phyloP scores from a whole-genome alignment of 1,140 invertebrate species.

The Ganaspis sp. region DNA sequence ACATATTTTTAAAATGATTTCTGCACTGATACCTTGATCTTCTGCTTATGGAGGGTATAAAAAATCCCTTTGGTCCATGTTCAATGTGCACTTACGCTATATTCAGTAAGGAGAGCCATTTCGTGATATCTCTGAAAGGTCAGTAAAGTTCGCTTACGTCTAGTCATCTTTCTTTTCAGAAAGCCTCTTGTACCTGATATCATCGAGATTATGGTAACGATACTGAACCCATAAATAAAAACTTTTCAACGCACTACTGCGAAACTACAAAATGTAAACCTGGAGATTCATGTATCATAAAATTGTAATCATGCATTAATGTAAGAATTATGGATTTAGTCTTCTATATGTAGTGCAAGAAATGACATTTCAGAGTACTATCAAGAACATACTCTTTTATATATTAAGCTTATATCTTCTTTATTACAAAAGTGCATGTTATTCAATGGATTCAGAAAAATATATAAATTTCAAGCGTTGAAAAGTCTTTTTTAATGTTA shows the following conservation, averaged over 20 bases:
- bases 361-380: too few relatives aligned
- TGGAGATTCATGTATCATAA: conserved; percentile 12
- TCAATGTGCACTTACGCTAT: conserved; percentile 15
- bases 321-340: neutral
- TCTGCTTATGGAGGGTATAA: conserved; percentile 6
- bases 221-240: conserved; percentile 25
- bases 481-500: too few relatives aligned
- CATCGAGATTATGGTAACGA: conserved; percentile 19
- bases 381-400: too few relatives aligned
- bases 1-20: conserved; percentile 3
- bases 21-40: neutral
- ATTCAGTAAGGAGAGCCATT: conserved; percentile 11
- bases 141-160: conserved; percentile 27
- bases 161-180: conserved; percentile 22
- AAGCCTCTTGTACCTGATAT: conserved; percentile 27
- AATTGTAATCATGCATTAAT: neutral
- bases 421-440: too few relatives aligned
- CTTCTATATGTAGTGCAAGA: too few relatives aligned
- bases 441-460: too few relatives aligned
- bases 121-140: conserved; percentile 23
- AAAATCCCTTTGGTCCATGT: conserved; percentile 29
- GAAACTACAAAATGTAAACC: neutral
- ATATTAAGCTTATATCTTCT: too few relatives aligned
- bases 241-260: conserved; percentile 15
- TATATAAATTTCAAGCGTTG: too few relatives aligned